Conservation (phyloP, 1,140 invertebrate genomes). For the Panagrolaimus sp. region DNA sequence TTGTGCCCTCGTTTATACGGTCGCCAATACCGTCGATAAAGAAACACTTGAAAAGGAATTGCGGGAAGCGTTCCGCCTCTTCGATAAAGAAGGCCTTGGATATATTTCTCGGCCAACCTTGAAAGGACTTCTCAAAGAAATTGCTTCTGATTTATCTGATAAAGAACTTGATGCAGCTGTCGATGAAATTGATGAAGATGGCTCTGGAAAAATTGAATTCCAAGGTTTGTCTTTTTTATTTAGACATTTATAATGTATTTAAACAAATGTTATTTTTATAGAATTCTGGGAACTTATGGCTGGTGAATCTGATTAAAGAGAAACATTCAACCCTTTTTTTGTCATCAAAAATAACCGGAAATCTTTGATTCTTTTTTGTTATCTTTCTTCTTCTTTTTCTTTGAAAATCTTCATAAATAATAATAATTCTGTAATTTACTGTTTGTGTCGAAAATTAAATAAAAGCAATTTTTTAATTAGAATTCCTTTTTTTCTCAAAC, state of each 20-base stretch:
- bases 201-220: conserved; percentile 58
- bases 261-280: too few relatives aligned
- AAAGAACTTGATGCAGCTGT: conserved; percentile 55
- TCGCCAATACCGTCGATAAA: conserved; percentile 60
- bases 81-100: conserved; percentile 59
- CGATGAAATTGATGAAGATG: conserved; percentile 59
- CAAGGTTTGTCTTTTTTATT: too few relatives aligned
- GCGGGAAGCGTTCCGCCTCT: conserved; percentile 59
- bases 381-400: too few relatives aligned
- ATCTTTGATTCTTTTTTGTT: too few relatives aligned
- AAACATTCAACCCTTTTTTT: too few relatives aligned
- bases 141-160: conserved; percentile 57
- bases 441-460: too few relatives aligned
- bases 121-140: conserved; percentile 57
- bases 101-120: conserved; percentile 59
- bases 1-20: conserved; percentile 59
- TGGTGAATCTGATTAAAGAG: conserved; percentile 41
- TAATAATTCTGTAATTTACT: too few relatives aligned
- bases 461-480: too few relatives aligned
- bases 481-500: too few relatives aligned
- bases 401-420: too few relatives aligned
- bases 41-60: conserved; percentile 59
- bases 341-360: too few relatives aligned
- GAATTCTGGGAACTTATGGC: conserved; percentile 60
- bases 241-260: too few relatives aligned